Percentiles rank a stretch among this genome's conserved stretches.
Conservation (phyloP, 2,113 vertebrate species). For the Oryzias celebensis region DNA sequence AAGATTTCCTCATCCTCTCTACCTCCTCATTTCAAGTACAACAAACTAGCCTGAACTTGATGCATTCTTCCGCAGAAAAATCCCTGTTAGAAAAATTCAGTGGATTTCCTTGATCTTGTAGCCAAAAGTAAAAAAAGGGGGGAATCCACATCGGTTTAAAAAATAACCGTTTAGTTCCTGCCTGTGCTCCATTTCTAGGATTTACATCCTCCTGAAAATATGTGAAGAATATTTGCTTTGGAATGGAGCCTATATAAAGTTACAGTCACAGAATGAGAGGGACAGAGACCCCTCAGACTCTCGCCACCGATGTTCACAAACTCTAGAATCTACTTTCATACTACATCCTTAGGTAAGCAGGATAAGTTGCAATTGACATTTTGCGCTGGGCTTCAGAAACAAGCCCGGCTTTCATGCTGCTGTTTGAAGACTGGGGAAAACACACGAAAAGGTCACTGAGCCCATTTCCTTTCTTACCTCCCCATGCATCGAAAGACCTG, state of each 20-base stretch:
- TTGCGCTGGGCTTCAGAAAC: slow-evolving; percentile 80
- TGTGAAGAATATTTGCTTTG: slow-evolving; percentile 15
- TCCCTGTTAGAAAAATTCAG: slow-evolving; percentile 10
- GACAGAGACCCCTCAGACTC: slow-evolving; percentile 58
- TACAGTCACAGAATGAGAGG: slow-evolving; percentile 30
- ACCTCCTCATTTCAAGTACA: slow-evolving; percentile 1
- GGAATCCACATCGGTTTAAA: slow-evolving; percentile 35
- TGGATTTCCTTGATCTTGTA: slow-evolving; percentile 37
- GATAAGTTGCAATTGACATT: slow-evolving; percentile 85
- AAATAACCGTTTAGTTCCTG: slow-evolving; percentile 17
- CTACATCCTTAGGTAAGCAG: slow-evolving; percentile 73
- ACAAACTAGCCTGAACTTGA: slow-evolving; percentile 25
- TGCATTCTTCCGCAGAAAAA: slow-evolving; percentile 51
- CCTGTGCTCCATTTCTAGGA: slow-evolving; percentile 23
- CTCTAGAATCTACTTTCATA: slow-evolving; percentile 78
- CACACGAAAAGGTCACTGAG: slow-evolving; percentile 81
- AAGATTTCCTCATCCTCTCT: slow-evolving; percentile 43
- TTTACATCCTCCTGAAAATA: background rate
- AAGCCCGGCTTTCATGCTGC: slow-evolving; percentile 82
- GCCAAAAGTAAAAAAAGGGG: slow-evolving; percentile 20
- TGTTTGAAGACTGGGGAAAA: slow-evolving; percentile 82
- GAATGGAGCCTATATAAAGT: slow-evolving; percentile 8
- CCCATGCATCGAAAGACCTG: slow-evolving; percentile 70
- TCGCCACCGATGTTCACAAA: slow-evolving; percentile 69
- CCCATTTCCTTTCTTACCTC: slow-evolving; percentile 80